Conservation (phyloP, 2,797 vertebrate genomes). For the Monodelphis domestica region DNA sequence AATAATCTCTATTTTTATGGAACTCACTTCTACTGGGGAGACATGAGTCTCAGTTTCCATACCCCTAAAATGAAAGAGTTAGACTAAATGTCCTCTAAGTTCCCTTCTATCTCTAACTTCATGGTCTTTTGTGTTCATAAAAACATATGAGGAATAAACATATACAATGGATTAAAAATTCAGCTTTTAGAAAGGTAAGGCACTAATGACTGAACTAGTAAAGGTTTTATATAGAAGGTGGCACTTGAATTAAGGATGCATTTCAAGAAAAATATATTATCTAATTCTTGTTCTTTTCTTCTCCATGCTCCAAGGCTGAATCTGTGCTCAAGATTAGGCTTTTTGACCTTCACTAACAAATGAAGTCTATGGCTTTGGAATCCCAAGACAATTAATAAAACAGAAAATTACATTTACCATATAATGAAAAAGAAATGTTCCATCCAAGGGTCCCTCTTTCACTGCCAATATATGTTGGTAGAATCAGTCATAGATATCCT, state of each 20-base stretch:
- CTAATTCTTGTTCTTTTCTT: not conserved
- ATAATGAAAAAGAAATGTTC: slow-evolving; percentile 30
- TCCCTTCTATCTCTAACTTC: not conserved
- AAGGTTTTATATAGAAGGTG: not conserved
- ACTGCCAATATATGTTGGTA: not conserved
- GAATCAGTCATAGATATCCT: not conserved
- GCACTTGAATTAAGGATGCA: not conserved
- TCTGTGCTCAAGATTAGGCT: not conserved
- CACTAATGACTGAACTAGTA: not conserved
- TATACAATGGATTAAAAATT: not conserved
- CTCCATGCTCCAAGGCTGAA: not conserved
- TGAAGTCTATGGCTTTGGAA: slow-evolving; percentile 63
- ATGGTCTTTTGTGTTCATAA: not conserved
- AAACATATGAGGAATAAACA: not conserved
- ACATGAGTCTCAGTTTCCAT: not conserved
- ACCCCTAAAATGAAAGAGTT: not conserved
- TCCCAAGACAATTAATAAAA: slow-evolving; percentile 40
- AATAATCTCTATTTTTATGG: not conserved
- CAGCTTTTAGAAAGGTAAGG: not conserved
- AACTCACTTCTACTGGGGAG: not conserved
- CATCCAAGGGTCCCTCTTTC: slow-evolving; percentile 18
- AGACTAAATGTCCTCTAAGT: not conserved
- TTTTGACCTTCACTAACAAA: slow-evolving; percentile 65
- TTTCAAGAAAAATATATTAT: not conserved
- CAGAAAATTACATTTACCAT: slow-evolving; percentile 19